Base-by-base conservation (phyloP, 1,140 invertebrate genomes). In the Lasioglossum albipes region DNA sequence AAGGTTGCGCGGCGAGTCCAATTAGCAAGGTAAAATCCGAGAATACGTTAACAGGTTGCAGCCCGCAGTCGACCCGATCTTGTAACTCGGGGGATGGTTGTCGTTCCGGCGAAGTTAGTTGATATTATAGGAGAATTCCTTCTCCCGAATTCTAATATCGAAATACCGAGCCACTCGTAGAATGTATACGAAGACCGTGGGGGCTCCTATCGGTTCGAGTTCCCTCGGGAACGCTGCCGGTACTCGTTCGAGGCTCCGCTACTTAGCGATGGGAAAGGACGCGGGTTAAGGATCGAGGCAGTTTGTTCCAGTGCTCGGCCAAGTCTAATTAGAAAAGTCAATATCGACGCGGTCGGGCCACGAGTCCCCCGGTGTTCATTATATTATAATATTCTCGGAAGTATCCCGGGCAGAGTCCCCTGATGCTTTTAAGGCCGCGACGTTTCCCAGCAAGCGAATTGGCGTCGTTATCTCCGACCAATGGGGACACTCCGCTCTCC, bases 311-410 rank as follows among this genome's bases (percentile, higher is more conserved):
- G 65, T 42, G 76, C 65, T 31, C 73, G 81, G 75, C 72, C 70
- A 79, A 67, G 75, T 84, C 83, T 87, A 89, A 89, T 88, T 89
- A 88, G 85, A 80, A 88, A 87, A 88, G 85, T 85, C 83, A 83
- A 87, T 88, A 89, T 89, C 85, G 88, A 88, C 80, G 68, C 67
- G 66, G 66, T 69, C 22, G 57, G 61, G 67, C 52, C 41, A 71
- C 66, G 52, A 27, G 36, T 73, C 77, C 81, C 80, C 45, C 49
- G 66, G 42, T 77, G 72, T 73, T 81, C 71, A 72, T 87, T 83
- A 70, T 67, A 84, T 84, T 83, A 80, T 69, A 77, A 80, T 84
- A 74, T 76, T 65, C 57, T 36, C 41, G n/a, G 31, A 66, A 72
- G 52, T 36, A 41, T 79, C 77, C 77, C 22, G 42, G n/a, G 36